phyloP scores from a whole-genome alignment of 1,140 invertebrate genomes.

The Argopecten irradians region DNA sequence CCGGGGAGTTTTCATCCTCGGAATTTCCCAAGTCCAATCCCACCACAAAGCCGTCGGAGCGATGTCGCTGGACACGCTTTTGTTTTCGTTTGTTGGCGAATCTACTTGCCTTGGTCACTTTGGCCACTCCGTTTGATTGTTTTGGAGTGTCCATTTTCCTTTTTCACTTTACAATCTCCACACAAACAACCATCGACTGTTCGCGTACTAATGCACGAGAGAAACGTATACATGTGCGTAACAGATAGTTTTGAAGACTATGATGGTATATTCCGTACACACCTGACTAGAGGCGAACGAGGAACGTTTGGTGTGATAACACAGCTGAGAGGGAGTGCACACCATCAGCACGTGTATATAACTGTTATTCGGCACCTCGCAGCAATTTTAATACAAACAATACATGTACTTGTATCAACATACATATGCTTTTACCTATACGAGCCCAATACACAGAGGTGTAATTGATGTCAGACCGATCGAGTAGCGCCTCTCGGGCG shows the following conservation, averaged over 20 bases:
- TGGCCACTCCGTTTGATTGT: slow-evolving; percentile 24
- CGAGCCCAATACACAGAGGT: neutral
- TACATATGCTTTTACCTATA: slow-evolving; percentile 1
- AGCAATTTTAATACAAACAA: neutral
- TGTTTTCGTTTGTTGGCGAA: slow-evolving; percentile 62
- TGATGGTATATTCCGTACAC: neutral
- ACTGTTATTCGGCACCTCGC: neutral
- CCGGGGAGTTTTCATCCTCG: slow-evolving; percentile 56
- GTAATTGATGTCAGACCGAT: slow-evolving; percentile 16
- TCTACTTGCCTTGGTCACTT: slow-evolving; percentile 47
- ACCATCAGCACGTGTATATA: slow-evolving; percentile 11
- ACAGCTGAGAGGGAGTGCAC: neutral
- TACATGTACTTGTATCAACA: slow-evolving; percentile 1
- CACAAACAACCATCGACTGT: neutral
- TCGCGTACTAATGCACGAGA: neutral
- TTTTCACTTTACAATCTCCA: neutral
- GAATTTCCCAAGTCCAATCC: slow-evolving; percentile 58
- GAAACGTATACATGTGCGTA: slow-evolving; percentile 12
- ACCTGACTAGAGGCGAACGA: neutral
- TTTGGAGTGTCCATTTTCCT: neutral
- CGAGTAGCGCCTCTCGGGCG: neutral
- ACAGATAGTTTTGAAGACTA: neutral
- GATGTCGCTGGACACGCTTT: slow-evolving; percentile 62
- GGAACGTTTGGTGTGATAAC: slow-evolving; percentile 2
- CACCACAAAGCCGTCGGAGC: slow-evolving; percentile 71